Evolutionary conservation across 2,113 vertebrate species (phyloP).

Genomic region (Anolis sagrei): DNA sequence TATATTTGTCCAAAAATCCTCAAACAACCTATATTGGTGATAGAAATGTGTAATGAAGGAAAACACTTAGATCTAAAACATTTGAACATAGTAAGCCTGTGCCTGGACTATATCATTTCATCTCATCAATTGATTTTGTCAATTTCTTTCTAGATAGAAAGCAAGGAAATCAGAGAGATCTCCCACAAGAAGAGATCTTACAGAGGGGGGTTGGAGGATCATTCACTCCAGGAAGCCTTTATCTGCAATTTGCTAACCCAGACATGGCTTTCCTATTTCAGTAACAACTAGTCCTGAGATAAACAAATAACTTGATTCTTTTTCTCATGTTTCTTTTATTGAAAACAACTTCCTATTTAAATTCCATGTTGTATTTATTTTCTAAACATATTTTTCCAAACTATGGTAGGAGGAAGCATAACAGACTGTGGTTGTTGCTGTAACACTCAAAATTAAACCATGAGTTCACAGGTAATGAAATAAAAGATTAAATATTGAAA

Average conservation of each 20-base stretch:
- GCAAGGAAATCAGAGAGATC: neutral
- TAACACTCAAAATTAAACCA: constrained; percentile 1
- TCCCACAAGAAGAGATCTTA: too few species aligned
- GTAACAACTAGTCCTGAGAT: neutral
- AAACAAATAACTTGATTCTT: neutral
- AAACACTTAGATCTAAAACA: neutral
- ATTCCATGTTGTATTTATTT: constrained; percentile 1
- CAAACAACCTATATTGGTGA: neutral
- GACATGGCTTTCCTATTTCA: neutral
- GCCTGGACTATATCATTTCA: too few species aligned
- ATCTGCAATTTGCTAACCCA: neutral
- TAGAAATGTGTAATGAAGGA: neutral
- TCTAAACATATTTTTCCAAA: neutral
- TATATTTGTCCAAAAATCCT: neutral
- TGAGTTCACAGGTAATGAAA: constrained; percentile 31
- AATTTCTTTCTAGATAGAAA: neutral
- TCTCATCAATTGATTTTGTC: too few species aligned
- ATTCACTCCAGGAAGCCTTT: neutral
- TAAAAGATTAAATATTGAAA: constrained; percentile 40
- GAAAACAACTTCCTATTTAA: neutral
- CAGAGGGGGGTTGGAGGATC: neutral
- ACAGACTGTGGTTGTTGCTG: neutral
- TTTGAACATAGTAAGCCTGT: too few species aligned
- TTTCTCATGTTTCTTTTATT: neutral
- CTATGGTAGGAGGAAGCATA: neutral